Evolutionary conservation across 2,888 invertebrate species (phyloP), one percentile per base, ranked within the genome.

Genomic region (Lobophora halterata): DNA sequence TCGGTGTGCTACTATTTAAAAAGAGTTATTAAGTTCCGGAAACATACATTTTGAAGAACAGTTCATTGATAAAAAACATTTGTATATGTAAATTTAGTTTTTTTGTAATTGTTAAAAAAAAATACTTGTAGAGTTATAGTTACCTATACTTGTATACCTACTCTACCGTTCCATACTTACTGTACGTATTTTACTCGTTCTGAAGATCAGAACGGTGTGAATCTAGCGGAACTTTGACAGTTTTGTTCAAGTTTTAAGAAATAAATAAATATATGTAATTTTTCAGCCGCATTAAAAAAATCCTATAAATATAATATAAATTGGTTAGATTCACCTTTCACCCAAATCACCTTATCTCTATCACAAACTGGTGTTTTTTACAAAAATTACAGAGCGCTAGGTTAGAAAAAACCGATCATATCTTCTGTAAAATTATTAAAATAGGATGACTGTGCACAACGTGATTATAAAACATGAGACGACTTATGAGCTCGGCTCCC

Each of bases 351-450:
- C n/a, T n/a, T 47, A 50, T 39, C 29, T 39, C 31, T 45, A 50
- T 44, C 36, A 43, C 30, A 38, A 49, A 49, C 43, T 39, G 31
- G 46, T 33, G 56, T 55, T 69, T 69, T 71, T 74, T 65, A 58
- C 46, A 63, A 61, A 78, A 80, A 82, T 80, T 77, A 82, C 61
- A 80, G 61, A 67, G 71, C 66, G 68, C 73, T 71, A 70, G 63
- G 58, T 64, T 59, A 52, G 43, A 47, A 54, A 56, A 69, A 62
- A 61, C 55, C 51, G 62, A 64, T 66, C 63, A 66, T 58, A 74
- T 71, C n/a, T n/a, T n/a, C 65, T 65, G 66, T 61, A 17, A 63
- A 72, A 68, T 80, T 82, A 79, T 83, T 82, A 83, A 76, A 80
- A 72, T 55, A 41, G 58, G 61, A 82, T 85, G 85, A 85, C 83